Percentiles rank a stretch among this genome's conserved stretches.
phyloP scores from a whole-genome alignment of 1,140 invertebrate species.

The Lasioglossum baleicum region DNA sequence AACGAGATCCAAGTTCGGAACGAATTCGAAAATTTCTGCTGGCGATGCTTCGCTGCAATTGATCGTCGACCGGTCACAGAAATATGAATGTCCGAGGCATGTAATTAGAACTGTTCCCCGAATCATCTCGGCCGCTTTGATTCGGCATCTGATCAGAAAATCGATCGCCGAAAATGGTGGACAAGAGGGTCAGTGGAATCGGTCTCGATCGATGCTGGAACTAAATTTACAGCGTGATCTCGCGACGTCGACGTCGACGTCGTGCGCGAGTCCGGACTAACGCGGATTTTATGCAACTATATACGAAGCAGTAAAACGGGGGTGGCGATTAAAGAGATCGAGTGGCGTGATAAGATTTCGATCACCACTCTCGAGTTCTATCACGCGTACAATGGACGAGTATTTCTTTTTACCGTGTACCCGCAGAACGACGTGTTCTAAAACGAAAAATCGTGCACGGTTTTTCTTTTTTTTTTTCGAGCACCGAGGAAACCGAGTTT shows the following conservation, averaged over 20 bases:
- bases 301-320: conserved; percentile 44
- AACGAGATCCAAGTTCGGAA: no score
- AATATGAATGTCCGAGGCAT: background rate
- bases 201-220: conserved; percentile 17
- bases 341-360: conserved; percentile 37
- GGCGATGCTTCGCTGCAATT: no score
- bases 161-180: conserved; percentile 6
- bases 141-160: background rate
- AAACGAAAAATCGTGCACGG: background rate
- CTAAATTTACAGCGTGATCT: conserved; percentile 31
- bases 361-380: conserved; percentile 20
- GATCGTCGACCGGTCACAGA: no score
- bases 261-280: conserved; percentile 18
- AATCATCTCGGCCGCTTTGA: accelerated
- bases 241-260: conserved; percentile 4
- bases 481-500: no score
- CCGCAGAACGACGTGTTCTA: background rate
- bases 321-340: conserved; percentile 44
- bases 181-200: conserved; percentile 2
- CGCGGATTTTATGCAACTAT: conserved; percentile 47
- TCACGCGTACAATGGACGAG: conserved; percentile 17
- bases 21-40: no score
- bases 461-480: background rate
- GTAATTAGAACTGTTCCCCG: background rate
- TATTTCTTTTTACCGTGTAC: conserved; percentile 13